A percentile compares a stretch with the other conserved stretches of the same genome.
These are phyloP conservation scores for Hylaeus anthracinus DNA, from an alignment of 1,140 invertebrate genomes.

Conservation along the genomic window DNA sequence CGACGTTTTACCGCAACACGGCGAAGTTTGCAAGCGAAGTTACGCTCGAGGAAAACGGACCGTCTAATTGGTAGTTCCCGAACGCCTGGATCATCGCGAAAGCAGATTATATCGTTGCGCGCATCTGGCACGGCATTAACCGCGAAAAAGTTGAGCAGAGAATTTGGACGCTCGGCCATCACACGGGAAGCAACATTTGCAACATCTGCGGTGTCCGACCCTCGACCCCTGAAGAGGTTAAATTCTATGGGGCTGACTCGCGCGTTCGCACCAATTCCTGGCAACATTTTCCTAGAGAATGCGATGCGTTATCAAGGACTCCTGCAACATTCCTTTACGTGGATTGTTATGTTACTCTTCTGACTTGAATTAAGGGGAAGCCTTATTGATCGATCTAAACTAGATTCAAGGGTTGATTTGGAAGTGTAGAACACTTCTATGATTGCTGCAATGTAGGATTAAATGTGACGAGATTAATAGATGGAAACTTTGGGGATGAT, in stretches of 20 bases:
- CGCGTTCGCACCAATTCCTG: conserved; percentile 44
- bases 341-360: no score
- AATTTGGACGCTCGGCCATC: conserved; percentile 50
- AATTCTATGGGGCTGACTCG: conserved; percentile 42
- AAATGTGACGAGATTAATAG: no score
- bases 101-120: conserved; percentile 57
- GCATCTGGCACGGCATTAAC: conserved; percentile 59
- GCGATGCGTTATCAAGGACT: conserved; percentile 1
- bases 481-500: no score
- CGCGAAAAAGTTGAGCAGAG: conserved; percentile 58
- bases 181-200: conserved; percentile 62
- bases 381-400: no score
- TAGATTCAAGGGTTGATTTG: no score
- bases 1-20: background rate
- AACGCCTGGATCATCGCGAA: conserved; percentile 24
- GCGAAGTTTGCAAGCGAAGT: background rate
- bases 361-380: no score
- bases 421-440: no score
- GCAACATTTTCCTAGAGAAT: conserved; percentile 49
- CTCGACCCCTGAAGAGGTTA: conserved; percentile 48
- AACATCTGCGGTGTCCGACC: background rate
- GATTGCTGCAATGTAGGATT: no score
- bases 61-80: conserved; percentile 28
- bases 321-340: no score
- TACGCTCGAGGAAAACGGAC: background rate